These are phyloP conservation scores for Nasonovia ribisnigri DNA, from an alignment of 2,888 invertebrate species.

Conservation along the genomic window DNA sequence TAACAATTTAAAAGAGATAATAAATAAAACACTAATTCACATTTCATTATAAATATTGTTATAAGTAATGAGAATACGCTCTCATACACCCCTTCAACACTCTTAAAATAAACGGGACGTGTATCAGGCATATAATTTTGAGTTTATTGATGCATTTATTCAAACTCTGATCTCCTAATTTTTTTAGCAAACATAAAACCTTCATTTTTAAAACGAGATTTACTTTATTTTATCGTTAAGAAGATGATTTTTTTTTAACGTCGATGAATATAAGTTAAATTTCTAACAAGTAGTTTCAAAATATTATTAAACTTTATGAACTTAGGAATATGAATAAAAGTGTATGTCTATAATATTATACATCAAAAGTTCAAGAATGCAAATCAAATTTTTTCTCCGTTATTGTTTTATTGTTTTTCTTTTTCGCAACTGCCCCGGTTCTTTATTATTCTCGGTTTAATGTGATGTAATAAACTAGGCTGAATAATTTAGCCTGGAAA, in stretches of 20 bases:
- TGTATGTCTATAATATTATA: not conserved
- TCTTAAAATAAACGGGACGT: not conserved
- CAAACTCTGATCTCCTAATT: not conserved
- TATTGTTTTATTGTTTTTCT: not conserved
- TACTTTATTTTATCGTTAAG: not conserved
- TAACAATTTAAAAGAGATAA: too few species aligned
- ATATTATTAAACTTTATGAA: too few species aligned
- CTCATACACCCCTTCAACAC: not conserved
- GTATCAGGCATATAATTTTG: not conserved
- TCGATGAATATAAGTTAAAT: not conserved
- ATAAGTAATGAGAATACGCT: too few species aligned
- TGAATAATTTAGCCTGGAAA: not conserved
- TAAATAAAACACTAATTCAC: too few species aligned
- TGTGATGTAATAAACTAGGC: conserved; percentile 4
- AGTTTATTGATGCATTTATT: accelerated
- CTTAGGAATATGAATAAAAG: not conserved
- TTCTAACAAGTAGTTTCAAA: not conserved
- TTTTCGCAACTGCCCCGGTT: not conserved
- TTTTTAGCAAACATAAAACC: not conserved
- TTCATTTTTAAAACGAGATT: too few species aligned
- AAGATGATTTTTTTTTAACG: not conserved
- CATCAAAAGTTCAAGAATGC: not conserved
- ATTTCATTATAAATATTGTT: too few species aligned
- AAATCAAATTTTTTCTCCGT: not conserved
- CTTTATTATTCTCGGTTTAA: conserved; percentile 20